Percentiles rank a stretch among this genome's conserved stretches.
These are phyloP conservation scores for Phylloscopus trochiloides DNA, from an alignment of 2,113 vertebrate genomes.

Conservation along the genomic window DNA sequence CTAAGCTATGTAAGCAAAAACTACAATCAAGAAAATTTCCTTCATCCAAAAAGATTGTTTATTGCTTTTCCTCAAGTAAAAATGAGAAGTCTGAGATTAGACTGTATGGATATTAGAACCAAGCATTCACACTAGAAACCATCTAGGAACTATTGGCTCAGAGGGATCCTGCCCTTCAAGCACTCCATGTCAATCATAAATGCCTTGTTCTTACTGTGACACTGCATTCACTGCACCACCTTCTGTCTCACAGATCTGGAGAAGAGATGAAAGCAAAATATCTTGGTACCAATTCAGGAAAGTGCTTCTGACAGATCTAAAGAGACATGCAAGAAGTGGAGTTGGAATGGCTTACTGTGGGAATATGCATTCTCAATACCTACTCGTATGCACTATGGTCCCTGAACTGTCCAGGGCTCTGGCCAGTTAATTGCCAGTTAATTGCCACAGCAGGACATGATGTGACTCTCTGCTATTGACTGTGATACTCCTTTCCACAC, in stretches of 20 bases:
- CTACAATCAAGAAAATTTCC: not conserved
- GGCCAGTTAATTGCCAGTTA: not conserved
- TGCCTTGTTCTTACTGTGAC: not conserved
- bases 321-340: not conserved
- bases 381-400: rapidly evolving
- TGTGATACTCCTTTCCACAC: not conserved
- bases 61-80: not conserved
- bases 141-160: not conserved
- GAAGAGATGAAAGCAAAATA: not conserved
- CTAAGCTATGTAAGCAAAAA: not conserved
- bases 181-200: not conserved
- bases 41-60: not conserved
- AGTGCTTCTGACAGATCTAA: not conserved
- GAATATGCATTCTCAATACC: not conserved
- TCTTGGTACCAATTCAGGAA: not conserved
- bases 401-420: not conserved
- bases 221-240: not conserved
- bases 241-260: not conserved
- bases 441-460: not conserved
- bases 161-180: not conserved
- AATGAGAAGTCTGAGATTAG: not conserved
- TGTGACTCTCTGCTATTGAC: not conserved
- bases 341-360: not conserved
- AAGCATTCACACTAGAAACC: not conserved
- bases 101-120: not conserved